Evolutionary conservation across 2,797 vertebrate species (phyloP).

Genomic region (Halcyon smyrnensis): DNA sequence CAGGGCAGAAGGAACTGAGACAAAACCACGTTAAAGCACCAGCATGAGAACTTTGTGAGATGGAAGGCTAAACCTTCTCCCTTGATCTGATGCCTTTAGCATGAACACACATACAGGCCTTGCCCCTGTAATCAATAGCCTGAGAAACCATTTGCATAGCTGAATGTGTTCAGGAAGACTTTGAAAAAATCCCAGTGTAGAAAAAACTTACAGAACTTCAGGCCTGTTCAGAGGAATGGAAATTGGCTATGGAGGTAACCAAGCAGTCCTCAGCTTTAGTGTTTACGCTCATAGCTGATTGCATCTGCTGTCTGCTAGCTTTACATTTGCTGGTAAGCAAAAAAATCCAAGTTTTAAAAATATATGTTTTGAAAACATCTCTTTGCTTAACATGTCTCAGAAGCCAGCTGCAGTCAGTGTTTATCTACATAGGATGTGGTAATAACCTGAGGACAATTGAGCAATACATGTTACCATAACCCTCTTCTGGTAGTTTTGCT

Average conservation of each 20-base stretch:
- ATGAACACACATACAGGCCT: neutral
- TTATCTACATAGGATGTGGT: neutral
- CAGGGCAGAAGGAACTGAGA: neutral
- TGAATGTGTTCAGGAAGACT: neutral
- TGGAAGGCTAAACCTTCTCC: neutral
- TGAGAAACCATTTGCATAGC: neutral
- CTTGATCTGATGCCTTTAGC: neutral
- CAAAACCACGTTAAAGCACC: fast-evolving
- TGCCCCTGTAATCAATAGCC: neutral
- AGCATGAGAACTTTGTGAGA: neutral
- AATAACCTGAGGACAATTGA: neutral
- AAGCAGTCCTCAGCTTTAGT: neutral
- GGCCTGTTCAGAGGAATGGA: neutral
- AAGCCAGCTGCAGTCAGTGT: neutral
- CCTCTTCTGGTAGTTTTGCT: neutral
- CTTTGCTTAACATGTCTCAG: neutral
- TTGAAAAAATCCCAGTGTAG: neutral
- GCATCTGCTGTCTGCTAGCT: neutral
- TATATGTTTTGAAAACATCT: neutral
- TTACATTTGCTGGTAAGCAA: neutral
- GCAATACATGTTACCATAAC: neutral
- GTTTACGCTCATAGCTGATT: neutral
- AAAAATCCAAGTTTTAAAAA: neutral
- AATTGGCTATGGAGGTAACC: neutral
- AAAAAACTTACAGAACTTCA: neutral